phyloP scores from a whole-genome alignment of 2,113 vertebrate species.

The Scortum barcoo region DNA sequence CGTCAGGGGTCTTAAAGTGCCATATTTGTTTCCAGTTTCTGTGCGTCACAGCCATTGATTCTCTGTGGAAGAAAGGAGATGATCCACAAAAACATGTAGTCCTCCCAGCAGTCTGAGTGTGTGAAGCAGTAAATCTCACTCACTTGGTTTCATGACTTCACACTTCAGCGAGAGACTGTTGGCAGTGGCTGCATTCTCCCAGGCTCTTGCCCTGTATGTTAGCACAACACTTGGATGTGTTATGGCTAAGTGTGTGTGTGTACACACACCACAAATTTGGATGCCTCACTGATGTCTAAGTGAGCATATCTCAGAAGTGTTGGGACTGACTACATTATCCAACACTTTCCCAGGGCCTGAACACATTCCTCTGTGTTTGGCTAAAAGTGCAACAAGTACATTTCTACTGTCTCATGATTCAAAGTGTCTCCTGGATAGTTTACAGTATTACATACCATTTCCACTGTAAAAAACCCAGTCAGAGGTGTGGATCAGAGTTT shows the following conservation, averaged over 20 bases:
- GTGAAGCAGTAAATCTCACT: slow-evolving; percentile 56
- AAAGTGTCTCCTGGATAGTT: neutral
- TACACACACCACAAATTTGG: slow-evolving; percentile 14
- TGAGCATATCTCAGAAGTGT: slow-evolving; percentile 17
- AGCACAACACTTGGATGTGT: neutral
- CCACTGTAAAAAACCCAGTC: neutral
- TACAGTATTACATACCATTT: neutral
- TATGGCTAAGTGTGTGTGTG: slow-evolving; percentile 10
- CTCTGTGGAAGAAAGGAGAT: neutral
- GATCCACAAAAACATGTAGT: neutral
- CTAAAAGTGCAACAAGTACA: slow-evolving; percentile 7
- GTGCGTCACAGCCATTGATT: neutral
- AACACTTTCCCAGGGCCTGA: slow-evolving; percentile 17
- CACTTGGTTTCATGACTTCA: slow-evolving; percentile 45
- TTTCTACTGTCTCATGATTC: neutral
- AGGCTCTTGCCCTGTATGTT: slow-evolving; percentile 36
- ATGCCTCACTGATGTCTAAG: slow-evolving; percentile 8
- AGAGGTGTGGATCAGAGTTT: neutral
- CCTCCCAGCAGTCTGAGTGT: slow-evolving; percentile 12
- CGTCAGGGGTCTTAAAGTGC: neutral
- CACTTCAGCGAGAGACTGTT: slow-evolving; percentile 51
- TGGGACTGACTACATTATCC: neutral
- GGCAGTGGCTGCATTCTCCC: slow-evolving; percentile 51
- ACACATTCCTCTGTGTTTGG: slow-evolving; percentile 8
- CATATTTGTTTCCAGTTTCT: neutral